Base-by-base conservation (phyloP, 2,113 vertebrate genomes). In the Tricholaema leucomelas region DNA sequence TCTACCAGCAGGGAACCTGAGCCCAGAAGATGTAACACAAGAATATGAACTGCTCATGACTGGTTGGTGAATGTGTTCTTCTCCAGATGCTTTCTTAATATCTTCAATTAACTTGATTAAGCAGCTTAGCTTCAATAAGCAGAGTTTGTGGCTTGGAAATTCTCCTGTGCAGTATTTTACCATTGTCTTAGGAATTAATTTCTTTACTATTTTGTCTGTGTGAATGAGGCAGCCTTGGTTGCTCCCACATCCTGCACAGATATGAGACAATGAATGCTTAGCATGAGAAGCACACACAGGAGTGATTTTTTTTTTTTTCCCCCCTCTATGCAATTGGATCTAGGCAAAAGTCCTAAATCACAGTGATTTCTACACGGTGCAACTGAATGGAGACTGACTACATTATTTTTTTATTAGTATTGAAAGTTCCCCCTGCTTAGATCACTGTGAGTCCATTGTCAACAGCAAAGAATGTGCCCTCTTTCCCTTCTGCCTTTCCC, bases 61-160 rank as follows among this genome's bases (percentile, higher is more conserved):
- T 85, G 38, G 8, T 54, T 88, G 71, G 88, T 79, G 71, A 82
- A 64, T 12, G 8, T 56, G 8, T 70, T 79, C 28, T 63, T 77
- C 67, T 91, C 67, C 75, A 85, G 89, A 88, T 93, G 91, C 72
- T 89, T 85, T 88, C 78, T 94, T 91, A 94, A 94, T 92, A 79
- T 64, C 67, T 88, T 85, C 91, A 94, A 89, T 96, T 96, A 92
- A 92, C 89, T 94, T 94, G 88, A 94, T 95, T 93, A 96, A 93
- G 93, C 85, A 85, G 84, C 81, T 96, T 92, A 91, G 81, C 48
- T 94, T 91, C 76, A 93, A 84, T 73, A 88, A 84, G 63, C 40
- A 76, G 84, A 90, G 93, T 80, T 60, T 90, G 87, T 80, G 85
- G 80, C 54, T 92, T 96, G 82, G 77, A 94, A 85, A 52, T 56